Percentiles rank a stretch among this genome's conserved stretches.
Evolutionary conservation across 53 echinoderm and acorn worm genomes (phyloP).

Genomic region (Echinometra lucunter): DNA sequence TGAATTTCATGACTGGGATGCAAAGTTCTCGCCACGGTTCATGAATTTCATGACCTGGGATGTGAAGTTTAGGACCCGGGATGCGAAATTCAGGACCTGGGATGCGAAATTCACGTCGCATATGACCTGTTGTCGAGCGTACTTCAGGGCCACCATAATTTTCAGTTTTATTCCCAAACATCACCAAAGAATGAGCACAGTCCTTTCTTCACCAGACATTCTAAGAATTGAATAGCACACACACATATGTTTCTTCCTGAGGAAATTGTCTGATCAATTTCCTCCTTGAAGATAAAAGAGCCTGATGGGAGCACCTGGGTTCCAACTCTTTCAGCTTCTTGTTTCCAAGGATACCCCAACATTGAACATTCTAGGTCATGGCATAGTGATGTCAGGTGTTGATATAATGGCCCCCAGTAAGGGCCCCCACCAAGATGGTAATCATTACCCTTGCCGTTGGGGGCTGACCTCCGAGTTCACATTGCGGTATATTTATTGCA

Average conservation of each 20-base stretch:
- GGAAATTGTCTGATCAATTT: background rate
- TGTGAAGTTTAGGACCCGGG: too few species aligned
- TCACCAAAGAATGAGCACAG: background rate
- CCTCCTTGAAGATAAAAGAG: background rate
- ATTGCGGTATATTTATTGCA: background rate
- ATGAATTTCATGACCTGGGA: too few species aligned
- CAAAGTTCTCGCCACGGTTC: too few species aligned
- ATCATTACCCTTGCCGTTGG: background rate
- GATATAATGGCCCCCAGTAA: conserved; percentile 8
- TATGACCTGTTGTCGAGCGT: too few species aligned
- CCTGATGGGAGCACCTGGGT: background rate
- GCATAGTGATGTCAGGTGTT: background rate
- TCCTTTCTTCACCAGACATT: background rate
- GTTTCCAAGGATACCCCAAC: background rate
- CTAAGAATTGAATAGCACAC: background rate
- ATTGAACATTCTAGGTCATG: background rate
- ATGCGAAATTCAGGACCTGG: too few species aligned
- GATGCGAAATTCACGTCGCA: too few species aligned
- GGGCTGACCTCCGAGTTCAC: conserved; percentile 27
- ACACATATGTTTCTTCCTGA: background rate
- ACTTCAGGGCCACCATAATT: too few species aligned
- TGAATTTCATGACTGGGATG: too few species aligned
- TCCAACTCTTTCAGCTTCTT: background rate
- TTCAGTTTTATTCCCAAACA: background rate
- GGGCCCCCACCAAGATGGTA: conserved; percentile 13